Evolutionary conservation across 2,888 invertebrate genomes (phyloP), one percentile per base, ranked within the genome.

Genomic region (Lepeophtheirus nordmannii): DNA sequence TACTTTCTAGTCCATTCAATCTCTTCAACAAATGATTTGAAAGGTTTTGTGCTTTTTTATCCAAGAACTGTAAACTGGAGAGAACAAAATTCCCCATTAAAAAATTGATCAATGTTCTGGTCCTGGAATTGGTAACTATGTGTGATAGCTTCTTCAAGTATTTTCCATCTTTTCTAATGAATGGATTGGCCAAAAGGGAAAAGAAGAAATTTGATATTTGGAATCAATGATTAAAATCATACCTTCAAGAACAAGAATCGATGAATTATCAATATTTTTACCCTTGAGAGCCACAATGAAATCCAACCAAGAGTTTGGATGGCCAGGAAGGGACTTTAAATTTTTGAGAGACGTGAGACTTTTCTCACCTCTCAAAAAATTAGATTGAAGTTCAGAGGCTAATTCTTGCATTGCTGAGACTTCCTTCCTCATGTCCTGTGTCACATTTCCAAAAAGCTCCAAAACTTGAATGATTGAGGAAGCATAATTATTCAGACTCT

Each of bases 1-100:
- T 46, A 46, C 17, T 46, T 17, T 14, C 17, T 46, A 46, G 14
- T 46, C 17, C 17, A 8, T 46, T 46, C n/a, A 46, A 17, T n/a
- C n/a, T 46, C 53, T 46, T 46, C 5, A 17, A n/a, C 14, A 46
- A 17, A n/a, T 46, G 53, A 46, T n/a, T 14, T 14, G 53, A 46
- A 5, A 46, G 53, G n/a, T 46, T 46, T 46, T n/a, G n/a, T 5
- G 53, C 14, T 14, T 8, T 17, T n/a, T 17, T 46, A 8, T 46
- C 53, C 53, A 46, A 17, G 53, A 46, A 46, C 53, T 46, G 53
- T 46, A 46, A 17, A 8, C 53, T 46, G 53, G 53, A 46, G 53
- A 46, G 2, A 17, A 46, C 53, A 46, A 46, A 46, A 17, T 46
- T 46, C 17, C 30, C 53, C 2, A 46, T 46, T 17, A 46, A 46